A percentile compares a stretch with the other conserved stretches of the same genome.
phyloP scores from a whole-genome alignment of 2,888 invertebrate genomes.

The Pollenia griseotomentosa region DNA sequence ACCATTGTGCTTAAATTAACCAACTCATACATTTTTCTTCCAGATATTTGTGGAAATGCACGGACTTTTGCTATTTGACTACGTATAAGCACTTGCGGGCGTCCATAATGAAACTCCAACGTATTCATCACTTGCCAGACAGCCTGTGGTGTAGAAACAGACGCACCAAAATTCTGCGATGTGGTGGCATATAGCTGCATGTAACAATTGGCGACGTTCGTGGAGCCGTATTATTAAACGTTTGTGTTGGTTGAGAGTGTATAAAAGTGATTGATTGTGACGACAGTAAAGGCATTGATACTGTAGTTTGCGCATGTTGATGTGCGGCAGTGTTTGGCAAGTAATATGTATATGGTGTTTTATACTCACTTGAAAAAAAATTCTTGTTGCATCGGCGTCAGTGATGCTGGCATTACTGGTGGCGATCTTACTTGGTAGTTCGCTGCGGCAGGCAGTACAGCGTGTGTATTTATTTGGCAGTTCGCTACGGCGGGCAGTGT shows the following conservation, averaged over 20 bases:
- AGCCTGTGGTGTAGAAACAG: slow-evolving; percentile 7
- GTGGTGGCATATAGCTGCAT: slow-evolving; percentile 5
- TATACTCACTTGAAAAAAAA: not conserved
- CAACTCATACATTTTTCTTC: slow-evolving; percentile 15
- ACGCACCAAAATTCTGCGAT: not conserved
- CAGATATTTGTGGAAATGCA: slow-evolving; percentile 12
- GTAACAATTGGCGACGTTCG: slow-evolving; percentile 31
- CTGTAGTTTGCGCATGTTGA: no score
- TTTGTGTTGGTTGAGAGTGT: slow-evolving; percentile 2
- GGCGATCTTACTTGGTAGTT: not conserved
- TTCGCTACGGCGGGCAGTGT: slow-evolving; percentile 37
- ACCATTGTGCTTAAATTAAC: slow-evolving; percentile 42
- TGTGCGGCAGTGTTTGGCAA: no score
- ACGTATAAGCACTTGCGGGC: slow-evolving; percentile 63
- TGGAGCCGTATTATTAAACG: slow-evolving; percentile 2
- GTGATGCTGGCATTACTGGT: slow-evolving; percentile 2
- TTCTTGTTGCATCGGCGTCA: slow-evolving; percentile 13
- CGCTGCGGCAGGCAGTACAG: slow-evolving; percentile 33
- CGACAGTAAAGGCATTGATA: no score
- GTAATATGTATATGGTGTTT: no score
- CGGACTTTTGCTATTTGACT: slow-evolving; percentile 32
- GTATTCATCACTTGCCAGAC: slow-evolving; percentile 55
- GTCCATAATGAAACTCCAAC: slow-evolving; percentile 73
- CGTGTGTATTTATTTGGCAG: not conserved
- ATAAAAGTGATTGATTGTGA: not conserved